phyloP scores from a whole-genome alignment of 2,113 vertebrate genomes.

The Euleptes europaea region DNA sequence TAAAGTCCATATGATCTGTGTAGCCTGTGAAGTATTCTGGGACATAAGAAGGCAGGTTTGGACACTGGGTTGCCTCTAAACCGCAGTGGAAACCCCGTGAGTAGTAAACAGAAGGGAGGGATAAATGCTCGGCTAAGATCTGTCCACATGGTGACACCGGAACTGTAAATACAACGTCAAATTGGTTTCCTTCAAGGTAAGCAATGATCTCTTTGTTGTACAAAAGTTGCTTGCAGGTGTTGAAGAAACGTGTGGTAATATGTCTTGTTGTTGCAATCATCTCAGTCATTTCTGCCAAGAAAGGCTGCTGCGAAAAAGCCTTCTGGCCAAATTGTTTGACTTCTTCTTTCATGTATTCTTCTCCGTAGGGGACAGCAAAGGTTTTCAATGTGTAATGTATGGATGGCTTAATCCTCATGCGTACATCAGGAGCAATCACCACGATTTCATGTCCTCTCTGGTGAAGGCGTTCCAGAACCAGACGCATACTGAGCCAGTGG shows the following conservation, averaged over 20 bases:
- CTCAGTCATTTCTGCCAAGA: conserved; percentile 62
- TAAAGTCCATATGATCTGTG: conserved; percentile 74
- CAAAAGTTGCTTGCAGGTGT: conserved; percentile 73
- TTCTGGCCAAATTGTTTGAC: conserved; percentile 43
- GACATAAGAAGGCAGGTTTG: conserved; percentile 75
- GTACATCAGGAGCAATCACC: conserved; percentile 78
- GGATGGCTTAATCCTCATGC: conserved; percentile 69
- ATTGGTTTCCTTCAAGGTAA: conserved; percentile 63
- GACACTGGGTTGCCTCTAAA: conserved; percentile 73
- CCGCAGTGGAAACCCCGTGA: conserved; percentile 72
- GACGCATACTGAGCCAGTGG: conserved; percentile 80
- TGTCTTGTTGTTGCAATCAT: conserved; percentile 52
- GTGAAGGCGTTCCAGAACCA: conserved; percentile 73
- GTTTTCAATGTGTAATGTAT: conserved; percentile 69
- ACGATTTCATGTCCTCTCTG: conserved; percentile 77
- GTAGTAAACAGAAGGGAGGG: conserved; percentile 76
- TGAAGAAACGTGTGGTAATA: conserved; percentile 52
- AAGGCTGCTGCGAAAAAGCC: conserved; percentile 45
- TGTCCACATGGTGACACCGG: conserved; percentile 81
- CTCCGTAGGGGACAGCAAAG: conserved; percentile 73
- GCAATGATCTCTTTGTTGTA: conserved; percentile 67
- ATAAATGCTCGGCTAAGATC: conserved; percentile 76
- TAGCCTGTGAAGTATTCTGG: conserved; percentile 68
- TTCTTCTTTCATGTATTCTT: conserved; percentile 56
- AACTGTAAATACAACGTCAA: conserved; percentile 78